Percentiles rank a stretch among this genome's conserved stretches.
Evolutionary conservation across 2,888 invertebrate species (phyloP).

Genomic region (Drosophila subquinaria): DNA sequence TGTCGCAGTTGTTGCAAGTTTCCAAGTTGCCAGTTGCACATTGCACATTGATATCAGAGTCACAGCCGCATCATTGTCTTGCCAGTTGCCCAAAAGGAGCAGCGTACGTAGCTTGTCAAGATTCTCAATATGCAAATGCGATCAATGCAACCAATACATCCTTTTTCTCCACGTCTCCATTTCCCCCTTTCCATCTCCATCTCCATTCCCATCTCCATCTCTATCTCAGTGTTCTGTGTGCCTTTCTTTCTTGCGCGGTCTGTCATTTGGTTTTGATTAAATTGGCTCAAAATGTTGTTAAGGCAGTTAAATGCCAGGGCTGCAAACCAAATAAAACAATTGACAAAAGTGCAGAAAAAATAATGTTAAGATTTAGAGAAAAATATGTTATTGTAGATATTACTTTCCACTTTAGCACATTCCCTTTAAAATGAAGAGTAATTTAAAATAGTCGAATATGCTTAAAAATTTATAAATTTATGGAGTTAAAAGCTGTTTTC

Average conservation of each 20-base stretch:
- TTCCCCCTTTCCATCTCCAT: conserved; percentile 2
- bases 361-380: not conserved
- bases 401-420: no score
- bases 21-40: conserved; percentile 4
- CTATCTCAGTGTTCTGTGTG: conserved; percentile 19
- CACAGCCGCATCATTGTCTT: conserved; percentile 74
- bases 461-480: no score
- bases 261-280: conserved; percentile 79
- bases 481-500: not conserved
- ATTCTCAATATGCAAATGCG: conserved; percentile 76
- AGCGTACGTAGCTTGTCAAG: conserved; percentile 66
- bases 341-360: conserved; percentile 3
- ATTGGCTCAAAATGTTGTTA: conserved; percentile 74
- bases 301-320: conserved; percentile 42
- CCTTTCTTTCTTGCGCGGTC: conserved; percentile 66
- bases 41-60: conserved; percentile 51
- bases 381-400: no score
- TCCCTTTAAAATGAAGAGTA: no score
- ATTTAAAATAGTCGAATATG: no score
- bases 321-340: conserved; percentile 14
- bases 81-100: conserved; percentile 67
- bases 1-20: conserved; percentile 42
- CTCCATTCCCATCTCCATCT: no score
- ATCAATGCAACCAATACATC: conserved; percentile 21
- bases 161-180: conserved; percentile 5